Evolutionary conservation across 2,113 vertebrate genomes (phyloP).

Genomic region (Leiothrix lutea): DNA sequence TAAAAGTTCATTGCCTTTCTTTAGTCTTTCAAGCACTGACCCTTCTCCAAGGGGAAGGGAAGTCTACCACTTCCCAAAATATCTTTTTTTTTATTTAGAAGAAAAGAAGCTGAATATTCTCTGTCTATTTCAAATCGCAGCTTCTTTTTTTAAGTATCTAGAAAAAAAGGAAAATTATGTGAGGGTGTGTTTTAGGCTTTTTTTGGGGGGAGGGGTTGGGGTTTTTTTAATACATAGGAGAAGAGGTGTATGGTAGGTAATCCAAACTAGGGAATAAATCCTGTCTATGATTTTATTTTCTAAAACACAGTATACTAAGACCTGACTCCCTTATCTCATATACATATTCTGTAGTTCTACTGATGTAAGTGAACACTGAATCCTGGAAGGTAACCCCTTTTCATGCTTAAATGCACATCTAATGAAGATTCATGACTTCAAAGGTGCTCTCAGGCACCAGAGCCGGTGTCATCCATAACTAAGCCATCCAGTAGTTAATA

Average conservation of each 20-base stretch:
- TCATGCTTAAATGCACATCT: background rate
- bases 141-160: background rate
- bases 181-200: accelerated
- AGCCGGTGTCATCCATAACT: background rate
- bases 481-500: constrained; percentile 10
- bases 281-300: background rate
- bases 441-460: background rate
- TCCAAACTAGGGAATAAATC: background rate
- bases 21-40: background rate
- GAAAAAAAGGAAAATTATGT: background rate
- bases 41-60: background rate
- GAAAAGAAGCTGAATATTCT: background rate
- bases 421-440: constrained; percentile 5
- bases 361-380: background rate
- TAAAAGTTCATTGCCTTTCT: background rate
- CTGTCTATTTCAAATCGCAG: background rate
- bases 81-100: background rate
- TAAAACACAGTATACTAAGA: background rate
- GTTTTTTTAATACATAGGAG: background rate
- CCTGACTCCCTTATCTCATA: background rate
- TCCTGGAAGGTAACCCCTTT: background rate
- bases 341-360: background rate
- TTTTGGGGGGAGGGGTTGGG: accelerated
- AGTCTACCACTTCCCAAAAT: background rate
- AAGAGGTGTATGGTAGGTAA: background rate